Percentiles rank a stretch among this genome's conserved stretches.
phyloP scores from a whole-genome alignment of 2,888 invertebrate genomes.

The Meteorus colon region DNA sequence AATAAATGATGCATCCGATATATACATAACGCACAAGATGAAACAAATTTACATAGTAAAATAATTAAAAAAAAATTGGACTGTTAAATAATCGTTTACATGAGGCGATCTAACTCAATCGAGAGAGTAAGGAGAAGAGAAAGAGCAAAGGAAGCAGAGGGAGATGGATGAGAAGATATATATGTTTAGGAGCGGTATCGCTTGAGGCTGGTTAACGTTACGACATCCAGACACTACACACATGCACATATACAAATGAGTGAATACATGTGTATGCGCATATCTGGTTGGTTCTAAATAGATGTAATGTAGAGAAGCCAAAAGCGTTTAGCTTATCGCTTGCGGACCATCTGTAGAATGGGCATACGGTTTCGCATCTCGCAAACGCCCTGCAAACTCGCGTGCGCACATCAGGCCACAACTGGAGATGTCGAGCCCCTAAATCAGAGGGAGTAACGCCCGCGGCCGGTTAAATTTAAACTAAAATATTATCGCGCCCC shows the following conservation, averaged over 20 bases:
- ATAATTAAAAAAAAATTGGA: background rate
- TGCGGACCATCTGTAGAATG: constrained; percentile 64
- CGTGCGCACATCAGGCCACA: constrained; percentile 14
- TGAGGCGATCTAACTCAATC: no score
- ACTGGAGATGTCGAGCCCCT: constrained; percentile 55
- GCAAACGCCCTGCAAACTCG: constrained; percentile 13
- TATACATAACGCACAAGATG: no score
- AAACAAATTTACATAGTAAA: no score
- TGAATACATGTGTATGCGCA: constrained; percentile 13
- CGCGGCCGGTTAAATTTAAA: constrained; percentile 68
- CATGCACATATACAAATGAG: constrained; percentile 42
- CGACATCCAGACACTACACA: constrained; percentile 34
- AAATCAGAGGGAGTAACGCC: constrained; percentile 67
- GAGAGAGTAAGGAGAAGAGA: background rate
- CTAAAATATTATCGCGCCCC: constrained; percentile 63
- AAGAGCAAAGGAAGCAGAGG: constrained; percentile 18
- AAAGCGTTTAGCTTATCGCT: constrained; percentile 70
- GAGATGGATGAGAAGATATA: constrained; percentile 30
- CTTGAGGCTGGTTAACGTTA: constrained; percentile 47
- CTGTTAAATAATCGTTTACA: no score
- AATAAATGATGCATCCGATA: no score
- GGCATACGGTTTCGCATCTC: constrained; percentile 60
- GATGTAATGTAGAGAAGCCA: constrained; percentile 60
- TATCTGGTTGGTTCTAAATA: constrained; percentile 41
- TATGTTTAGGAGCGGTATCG: constrained; percentile 25